A percentile compares a stretch with the other conserved stretches of the same genome.
These are phyloP conservation scores for Sesia apiformis DNA, from an alignment of 2,888 invertebrate genomes.

Conservation along the genomic window DNA sequence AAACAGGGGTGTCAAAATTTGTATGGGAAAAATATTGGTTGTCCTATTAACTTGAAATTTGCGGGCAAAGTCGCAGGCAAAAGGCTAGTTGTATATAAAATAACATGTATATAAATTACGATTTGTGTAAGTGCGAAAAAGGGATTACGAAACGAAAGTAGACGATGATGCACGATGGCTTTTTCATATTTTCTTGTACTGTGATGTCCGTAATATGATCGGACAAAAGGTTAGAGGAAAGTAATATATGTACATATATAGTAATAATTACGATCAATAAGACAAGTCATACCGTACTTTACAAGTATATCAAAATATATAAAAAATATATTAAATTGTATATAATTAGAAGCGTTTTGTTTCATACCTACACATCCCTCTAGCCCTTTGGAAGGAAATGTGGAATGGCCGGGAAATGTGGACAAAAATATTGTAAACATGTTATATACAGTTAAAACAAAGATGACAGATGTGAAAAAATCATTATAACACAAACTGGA, in stretches of 20 bases:
- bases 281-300: slow-evolving; percentile 1
- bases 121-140: too few relatives aligned
- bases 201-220: not conserved
- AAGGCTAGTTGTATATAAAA: too few relatives aligned
- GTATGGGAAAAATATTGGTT: too few relatives aligned
- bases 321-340: not conserved
- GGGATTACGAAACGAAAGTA: too few relatives aligned
- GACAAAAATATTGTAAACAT: slow-evolving; percentile 18
- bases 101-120: too few relatives aligned
- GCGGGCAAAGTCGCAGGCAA: too few relatives aligned
- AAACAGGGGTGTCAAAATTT: too few relatives aligned
- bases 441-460: not conserved
- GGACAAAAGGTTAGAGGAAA: slow-evolving; percentile 60
- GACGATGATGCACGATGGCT: too few relatives aligned
- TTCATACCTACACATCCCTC: slow-evolving; percentile 63
- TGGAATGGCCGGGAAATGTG: slow-evolving; percentile 33
- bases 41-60: too few relatives aligned
- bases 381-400: slow-evolving; percentile 53
- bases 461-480: too few relatives aligned
- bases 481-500: too few relatives aligned
- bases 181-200: too few relatives aligned
- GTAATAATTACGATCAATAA: slow-evolving; percentile 6
- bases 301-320: not conserved
- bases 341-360: not conserved
- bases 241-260: slow-evolving; percentile 23